Conservation (phyloP, 1,140 invertebrate species). For the Diploscapter pachys region DNA sequence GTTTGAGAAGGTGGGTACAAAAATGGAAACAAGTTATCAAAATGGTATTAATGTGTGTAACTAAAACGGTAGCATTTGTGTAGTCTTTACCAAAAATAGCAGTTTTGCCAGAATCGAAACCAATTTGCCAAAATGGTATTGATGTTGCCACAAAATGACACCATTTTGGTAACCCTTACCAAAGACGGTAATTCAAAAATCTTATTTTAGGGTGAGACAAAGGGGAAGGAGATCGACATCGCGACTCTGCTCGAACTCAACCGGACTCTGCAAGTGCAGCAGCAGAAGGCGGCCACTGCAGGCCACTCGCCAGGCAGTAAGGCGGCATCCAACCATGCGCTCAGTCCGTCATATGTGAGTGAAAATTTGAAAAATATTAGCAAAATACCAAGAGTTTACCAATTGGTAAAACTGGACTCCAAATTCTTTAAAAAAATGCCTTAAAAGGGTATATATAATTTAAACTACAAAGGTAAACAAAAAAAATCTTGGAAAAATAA, state of each 20-base stretch:
- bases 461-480: slow-evolving; percentile 8
- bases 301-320: slow-evolving; percentile 2
- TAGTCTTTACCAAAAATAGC: background rate
- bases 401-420: background rate
- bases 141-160: background rate
- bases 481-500: background rate
- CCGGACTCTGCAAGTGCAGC: background rate
- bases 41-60: background rate
- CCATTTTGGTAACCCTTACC: slow-evolving; percentile 5
- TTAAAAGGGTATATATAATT: background rate
- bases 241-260: background rate
- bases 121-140: slow-evolving; percentile 13
- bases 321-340: slow-evolving; percentile 4
- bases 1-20: slow-evolving; percentile 72
- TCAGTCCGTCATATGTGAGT: background rate
- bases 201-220: background rate
- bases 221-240: background rate
- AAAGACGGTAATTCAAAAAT: background rate
- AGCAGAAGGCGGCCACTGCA: background rate
- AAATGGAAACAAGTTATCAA: background rate
- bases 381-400: background rate
- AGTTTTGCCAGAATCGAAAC: slow-evolving; percentile 10
- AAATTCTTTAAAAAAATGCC: background rate
- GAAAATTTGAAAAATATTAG: background rate
- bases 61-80: background rate